A percentile compares a stretch with the other conserved stretches of the same genome.
Conservation (phyloP, 2,113 vertebrate genomes). For the Monopterus albus region DNA sequence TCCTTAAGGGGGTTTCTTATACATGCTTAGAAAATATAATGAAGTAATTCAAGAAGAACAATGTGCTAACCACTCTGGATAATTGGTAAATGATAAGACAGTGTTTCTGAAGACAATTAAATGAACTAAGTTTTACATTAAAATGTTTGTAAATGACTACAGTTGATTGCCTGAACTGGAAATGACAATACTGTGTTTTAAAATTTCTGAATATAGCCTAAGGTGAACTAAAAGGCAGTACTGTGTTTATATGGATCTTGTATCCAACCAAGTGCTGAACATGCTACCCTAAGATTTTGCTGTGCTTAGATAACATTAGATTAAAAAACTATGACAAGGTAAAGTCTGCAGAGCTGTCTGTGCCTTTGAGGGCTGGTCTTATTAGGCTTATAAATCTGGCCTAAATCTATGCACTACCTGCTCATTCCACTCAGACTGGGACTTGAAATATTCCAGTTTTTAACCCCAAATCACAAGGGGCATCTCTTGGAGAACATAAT, state of each 20-base stretch:
- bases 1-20: slow-evolving; percentile 44
- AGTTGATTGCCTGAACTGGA: slow-evolving; percentile 28
- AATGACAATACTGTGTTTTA: slow-evolving; percentile 15
- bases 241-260: slow-evolving; percentile 12
- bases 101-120: slow-evolving; percentile 48
- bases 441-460: slow-evolving; percentile 56
- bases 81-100: slow-evolving; percentile 65
- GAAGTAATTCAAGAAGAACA: slow-evolving; percentile 61
- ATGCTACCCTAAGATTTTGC: slow-evolving; percentile 25
- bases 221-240: neutral
- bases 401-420: slow-evolving; percentile 28
- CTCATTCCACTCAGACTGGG: slow-evolving; percentile 28
- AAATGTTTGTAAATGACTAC: slow-evolving; percentile 44
- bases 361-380: slow-evolving; percentile 25
- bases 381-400: slow-evolving; percentile 62
- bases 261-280: neutral
- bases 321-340: slow-evolving; percentile 45
- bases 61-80: slow-evolving; percentile 41
- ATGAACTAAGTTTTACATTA: slow-evolving; percentile 41
- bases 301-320: slow-evolving; percentile 30
- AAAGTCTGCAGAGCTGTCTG: slow-evolving; percentile 24
- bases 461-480: slow-evolving; percentile 48
- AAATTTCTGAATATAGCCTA: neutral
- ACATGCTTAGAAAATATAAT: slow-evolving; percentile 48
- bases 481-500: slow-evolving; percentile 55